A percentile compares a stretch with the other conserved stretches of the same genome.
These are phyloP conservation scores for Reticulitermes lucifugus DNA, from an alignment of 2,888 invertebrate species.

Conservation along the genomic window DNA sequence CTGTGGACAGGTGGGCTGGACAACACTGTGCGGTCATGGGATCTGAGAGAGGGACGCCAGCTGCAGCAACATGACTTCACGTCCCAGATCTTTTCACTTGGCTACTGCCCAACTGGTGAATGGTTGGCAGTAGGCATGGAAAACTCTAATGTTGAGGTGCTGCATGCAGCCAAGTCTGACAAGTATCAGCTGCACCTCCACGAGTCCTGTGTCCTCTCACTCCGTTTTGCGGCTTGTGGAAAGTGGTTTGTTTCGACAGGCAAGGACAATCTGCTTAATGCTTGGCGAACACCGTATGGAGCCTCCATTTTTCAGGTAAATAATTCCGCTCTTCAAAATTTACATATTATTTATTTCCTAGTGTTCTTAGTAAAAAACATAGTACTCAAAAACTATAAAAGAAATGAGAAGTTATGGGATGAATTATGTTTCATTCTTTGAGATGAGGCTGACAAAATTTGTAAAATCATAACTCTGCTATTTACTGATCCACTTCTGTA, in stretches of 20 bases:
- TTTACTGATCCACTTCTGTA: too few relatives aligned
- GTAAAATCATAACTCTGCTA: too few relatives aligned
- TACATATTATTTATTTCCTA: too few relatives aligned
- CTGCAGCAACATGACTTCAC: slow-evolving; percentile 96
- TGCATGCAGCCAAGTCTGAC: slow-evolving; percentile 91
- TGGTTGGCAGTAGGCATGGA: slow-evolving; percentile 99
- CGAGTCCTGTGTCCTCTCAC: slow-evolving; percentile 95
- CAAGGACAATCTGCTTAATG: slow-evolving; percentile 96
- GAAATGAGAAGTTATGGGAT: too few relatives aligned
- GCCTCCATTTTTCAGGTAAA: slow-evolving; percentile 96
- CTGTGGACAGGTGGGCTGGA: slow-evolving; percentile 95
- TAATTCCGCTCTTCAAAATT: too few relatives aligned
- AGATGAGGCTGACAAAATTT: too few relatives aligned
- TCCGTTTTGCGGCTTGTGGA: slow-evolving; percentile 94
- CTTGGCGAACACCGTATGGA: slow-evolving; percentile 98
- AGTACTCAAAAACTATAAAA: too few relatives aligned
- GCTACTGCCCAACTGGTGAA: slow-evolving; percentile 95
- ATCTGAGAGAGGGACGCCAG: slow-evolving; percentile 91
- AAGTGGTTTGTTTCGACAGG: slow-evolving; percentile 99
- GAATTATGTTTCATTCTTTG: too few relatives aligned
- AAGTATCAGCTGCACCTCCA: slow-evolving; percentile 96
- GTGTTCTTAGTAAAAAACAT: too few relatives aligned
- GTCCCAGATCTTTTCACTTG: slow-evolving; percentile 87
- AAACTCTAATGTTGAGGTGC: slow-evolving; percentile 93
- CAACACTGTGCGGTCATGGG: slow-evolving; percentile 97